These are phyloP conservation scores for Tethea ocularis DNA, from an alignment of 2,888 invertebrate genomes.

Conservation along the genomic window DNA sequence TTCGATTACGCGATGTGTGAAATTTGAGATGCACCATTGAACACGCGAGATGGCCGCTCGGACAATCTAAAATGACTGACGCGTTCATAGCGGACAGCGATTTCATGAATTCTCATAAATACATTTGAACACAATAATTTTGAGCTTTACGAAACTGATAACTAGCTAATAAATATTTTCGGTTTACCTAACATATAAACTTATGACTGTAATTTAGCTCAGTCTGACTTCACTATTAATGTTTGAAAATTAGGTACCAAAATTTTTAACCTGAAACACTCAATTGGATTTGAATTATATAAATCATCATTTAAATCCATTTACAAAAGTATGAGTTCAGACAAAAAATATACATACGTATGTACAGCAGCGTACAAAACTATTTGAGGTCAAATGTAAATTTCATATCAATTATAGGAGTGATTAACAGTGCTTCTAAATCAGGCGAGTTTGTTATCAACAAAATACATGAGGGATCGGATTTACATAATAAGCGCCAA, in stretches of 20 bases:
- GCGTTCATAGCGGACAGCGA: neutral
- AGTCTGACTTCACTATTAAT: neutral
- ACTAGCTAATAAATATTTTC: neutral
- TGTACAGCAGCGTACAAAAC: neutral
- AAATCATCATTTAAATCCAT: no score
- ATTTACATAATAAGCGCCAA: constrained; percentile 72
- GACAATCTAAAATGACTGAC: constrained; percentile 9
- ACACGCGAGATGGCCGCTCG: constrained; percentile 29
- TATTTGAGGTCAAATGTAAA: neutral
- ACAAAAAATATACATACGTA: no score
- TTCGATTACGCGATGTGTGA: constrained; percentile 69
- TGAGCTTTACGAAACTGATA: no score
- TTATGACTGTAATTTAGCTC: neutral
- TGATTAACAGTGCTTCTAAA: neutral
- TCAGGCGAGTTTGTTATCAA: constrained; percentile 43
- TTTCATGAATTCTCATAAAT: no score
- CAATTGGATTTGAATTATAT: no score
- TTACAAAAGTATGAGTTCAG: no score
- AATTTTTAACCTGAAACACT: neutral
- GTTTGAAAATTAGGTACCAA: neutral
- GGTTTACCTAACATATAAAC: no score
- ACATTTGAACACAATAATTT: neutral
- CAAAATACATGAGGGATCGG: constrained; percentile 65
- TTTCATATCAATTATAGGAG: neutral
- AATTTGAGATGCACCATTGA: constrained; percentile 62